Conservation (phyloP, 2,797 vertebrate genomes). For the Danio albolineatus region DNA sequence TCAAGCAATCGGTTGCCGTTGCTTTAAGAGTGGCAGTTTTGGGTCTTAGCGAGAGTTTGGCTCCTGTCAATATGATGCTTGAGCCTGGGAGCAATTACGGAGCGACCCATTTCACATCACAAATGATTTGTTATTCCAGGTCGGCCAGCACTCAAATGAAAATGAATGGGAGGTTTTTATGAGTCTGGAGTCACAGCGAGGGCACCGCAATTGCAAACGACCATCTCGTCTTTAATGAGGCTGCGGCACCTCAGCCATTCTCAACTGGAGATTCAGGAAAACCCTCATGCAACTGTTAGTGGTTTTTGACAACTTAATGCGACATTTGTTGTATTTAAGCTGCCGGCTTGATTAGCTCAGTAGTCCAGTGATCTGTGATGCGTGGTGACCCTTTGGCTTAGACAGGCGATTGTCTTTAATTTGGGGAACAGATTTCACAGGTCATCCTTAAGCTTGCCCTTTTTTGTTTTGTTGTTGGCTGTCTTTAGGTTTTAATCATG, state of each 20-base stretch:
- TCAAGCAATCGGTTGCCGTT: conserved; percentile 29
- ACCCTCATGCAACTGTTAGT: not conserved
- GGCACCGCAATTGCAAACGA: conserved; percentile 17
- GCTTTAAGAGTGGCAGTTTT: conserved; percentile 30
- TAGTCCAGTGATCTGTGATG: conserved; percentile 18
- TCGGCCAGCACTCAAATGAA: conserved; percentile 42
- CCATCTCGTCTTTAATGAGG: conserved; percentile 31
- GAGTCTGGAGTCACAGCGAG: conserved; percentile 33
- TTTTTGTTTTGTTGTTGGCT: not conserved
- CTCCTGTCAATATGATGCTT: conserved; percentile 42
- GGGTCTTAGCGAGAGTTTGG: conserved; percentile 34
- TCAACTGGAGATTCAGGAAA: not conserved
- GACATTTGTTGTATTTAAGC: not conserved
- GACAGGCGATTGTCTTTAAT: conserved; percentile 60
- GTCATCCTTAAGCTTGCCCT: not conserved
- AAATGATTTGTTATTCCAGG: conserved; percentile 63
- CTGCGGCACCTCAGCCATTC: not conserved
- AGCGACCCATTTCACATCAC: conserved; percentile 45
- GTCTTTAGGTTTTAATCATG: not conserved
- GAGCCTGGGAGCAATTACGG: conserved; percentile 64
- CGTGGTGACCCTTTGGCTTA: conserved; percentile 38
- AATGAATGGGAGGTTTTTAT: conserved; percentile 44
- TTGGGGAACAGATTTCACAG: not conserved
- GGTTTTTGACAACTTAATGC: conserved; percentile 1
- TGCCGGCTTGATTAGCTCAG: conserved; percentile 23